Percentiles rank a stretch among this genome's conserved stretches.
Conservation (phyloP, 1,140 invertebrate genomes). For the Cheumatopsyche charites region DNA sequence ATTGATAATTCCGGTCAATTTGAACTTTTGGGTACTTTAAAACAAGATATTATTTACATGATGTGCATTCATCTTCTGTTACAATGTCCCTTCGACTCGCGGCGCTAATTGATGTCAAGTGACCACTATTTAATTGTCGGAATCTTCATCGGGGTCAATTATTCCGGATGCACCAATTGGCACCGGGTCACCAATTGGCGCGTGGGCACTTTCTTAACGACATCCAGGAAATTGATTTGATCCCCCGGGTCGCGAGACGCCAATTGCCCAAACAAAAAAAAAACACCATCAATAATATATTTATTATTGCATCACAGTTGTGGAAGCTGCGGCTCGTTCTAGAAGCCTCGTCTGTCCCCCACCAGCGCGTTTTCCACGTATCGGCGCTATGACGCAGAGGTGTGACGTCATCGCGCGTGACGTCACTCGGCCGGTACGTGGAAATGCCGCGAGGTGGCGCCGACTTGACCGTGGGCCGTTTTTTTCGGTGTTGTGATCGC, state of each 20-base stretch:
- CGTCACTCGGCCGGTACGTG: constrained; percentile 29
- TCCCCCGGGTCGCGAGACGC: neutral
- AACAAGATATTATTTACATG: too few relatives aligned
- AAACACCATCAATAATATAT: neutral
- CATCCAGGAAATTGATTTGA: constrained; percentile 19
- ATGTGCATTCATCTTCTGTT: too few relatives aligned
- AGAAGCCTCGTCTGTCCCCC: neutral
- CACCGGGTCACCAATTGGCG: neutral
- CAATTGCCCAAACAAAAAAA: neutral
- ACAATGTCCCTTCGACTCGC: neutral
- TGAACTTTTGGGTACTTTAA: too few relatives aligned
- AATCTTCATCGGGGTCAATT: constrained; percentile 32
- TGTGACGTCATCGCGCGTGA: constrained; percentile 36
- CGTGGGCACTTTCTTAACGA: constrained; percentile 9
- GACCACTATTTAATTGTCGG: constrained; percentile 38
- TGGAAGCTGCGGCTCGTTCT: neutral
- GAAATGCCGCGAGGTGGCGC: constrained; percentile 24
- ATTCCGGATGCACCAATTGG: constrained; percentile 43
- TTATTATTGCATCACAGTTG: neutral
- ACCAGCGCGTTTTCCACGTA: neutral
- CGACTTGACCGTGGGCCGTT: neutral
- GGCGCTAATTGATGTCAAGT: constrained; percentile 47
- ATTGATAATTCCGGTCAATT: too few relatives aligned
- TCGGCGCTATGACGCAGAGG: neutral
- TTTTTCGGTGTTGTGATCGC: too few relatives aligned